Conservation (phyloP, 2,113 vertebrate species). For the Chelonoidis abingdonii region DNA sequence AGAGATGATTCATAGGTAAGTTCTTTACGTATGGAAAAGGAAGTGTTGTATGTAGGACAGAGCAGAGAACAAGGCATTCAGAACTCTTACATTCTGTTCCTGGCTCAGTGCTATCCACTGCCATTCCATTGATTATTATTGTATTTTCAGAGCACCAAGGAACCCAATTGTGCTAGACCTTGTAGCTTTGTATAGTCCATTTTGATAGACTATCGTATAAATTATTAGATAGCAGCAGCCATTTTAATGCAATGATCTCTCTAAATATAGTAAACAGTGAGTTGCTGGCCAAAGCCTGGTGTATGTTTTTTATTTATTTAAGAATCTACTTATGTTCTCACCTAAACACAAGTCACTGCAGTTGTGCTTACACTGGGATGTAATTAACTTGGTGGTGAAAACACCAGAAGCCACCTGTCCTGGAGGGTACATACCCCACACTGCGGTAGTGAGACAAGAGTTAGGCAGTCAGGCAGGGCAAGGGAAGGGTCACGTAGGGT, state of each 20-base stretch:
- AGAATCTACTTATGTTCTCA: not conserved
- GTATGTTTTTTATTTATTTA: not conserved
- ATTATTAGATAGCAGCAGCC: not conserved
- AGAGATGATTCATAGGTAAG: constrained; percentile 45
- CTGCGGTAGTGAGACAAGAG: not conserved
- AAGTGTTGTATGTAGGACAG: constrained; percentile 10
- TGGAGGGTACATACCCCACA: not conserved
- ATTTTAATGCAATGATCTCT: not conserved
- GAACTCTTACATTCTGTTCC: not conserved
- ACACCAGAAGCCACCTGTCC: not conserved
- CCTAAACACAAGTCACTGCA: not conserved
- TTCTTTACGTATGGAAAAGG: constrained; percentile 41
- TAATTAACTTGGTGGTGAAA: not conserved
- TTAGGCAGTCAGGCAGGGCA: too few relatives aligned
- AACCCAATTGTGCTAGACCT: not conserved
- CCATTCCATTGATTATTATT: rapidly evolving
- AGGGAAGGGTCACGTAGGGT: too few relatives aligned
- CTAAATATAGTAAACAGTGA: not conserved
- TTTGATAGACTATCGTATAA: rapidly evolving
- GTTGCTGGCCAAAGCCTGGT: not conserved
- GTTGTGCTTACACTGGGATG: not conserved
- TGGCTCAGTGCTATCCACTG: not conserved
- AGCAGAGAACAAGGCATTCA: constrained; percentile 9
- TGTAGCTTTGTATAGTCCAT: not conserved
- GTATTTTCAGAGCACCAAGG: not conserved